Evolutionary conservation across 2,888 invertebrate species (phyloP).

Genomic region (Trilocha varians): DNA sequence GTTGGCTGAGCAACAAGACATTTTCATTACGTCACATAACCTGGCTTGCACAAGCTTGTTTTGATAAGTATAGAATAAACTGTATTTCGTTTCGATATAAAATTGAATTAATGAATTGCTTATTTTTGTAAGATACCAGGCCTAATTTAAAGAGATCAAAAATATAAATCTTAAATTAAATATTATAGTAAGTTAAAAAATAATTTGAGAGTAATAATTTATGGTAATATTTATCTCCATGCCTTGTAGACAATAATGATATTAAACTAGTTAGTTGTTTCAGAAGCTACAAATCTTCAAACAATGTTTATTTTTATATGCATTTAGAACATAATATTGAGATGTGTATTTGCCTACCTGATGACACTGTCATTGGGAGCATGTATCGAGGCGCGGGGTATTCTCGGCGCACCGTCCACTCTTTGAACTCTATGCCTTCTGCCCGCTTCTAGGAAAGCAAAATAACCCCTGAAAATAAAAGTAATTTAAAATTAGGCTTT

Average conservation of each 20-base stretch:
- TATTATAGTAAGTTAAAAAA: too few relatives aligned
- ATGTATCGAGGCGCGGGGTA: slow-evolving; percentile 75
- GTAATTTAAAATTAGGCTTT: background rate
- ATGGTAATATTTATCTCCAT: slow-evolving; percentile 25
- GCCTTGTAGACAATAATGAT: slow-evolving; percentile 27
- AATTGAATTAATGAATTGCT: too few relatives aligned
- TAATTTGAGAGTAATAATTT: too few relatives aligned
- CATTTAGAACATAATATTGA: slow-evolving; percentile 25
- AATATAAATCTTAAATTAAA: too few relatives aligned
- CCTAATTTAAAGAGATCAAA: too few relatives aligned
- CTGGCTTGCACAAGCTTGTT: slow-evolving; percentile 52
- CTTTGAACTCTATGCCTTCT: slow-evolving; percentile 78
- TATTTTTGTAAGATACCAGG: too few relatives aligned
- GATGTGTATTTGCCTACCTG: slow-evolving; percentile 45
- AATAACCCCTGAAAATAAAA: slow-evolving; percentile 78
- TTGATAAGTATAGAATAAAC: slow-evolving; percentile 17
- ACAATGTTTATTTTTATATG: slow-evolving; percentile 22
- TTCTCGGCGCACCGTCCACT: slow-evolving; percentile 69
- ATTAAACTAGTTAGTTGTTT: background rate
- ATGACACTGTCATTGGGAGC: slow-evolving; percentile 82
- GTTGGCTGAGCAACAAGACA: slow-evolving; percentile 84
- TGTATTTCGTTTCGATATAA: too few relatives aligned
- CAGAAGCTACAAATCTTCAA: slow-evolving; percentile 13
- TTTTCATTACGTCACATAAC: slow-evolving; percentile 65
- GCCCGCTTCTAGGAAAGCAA: slow-evolving; percentile 90